Percentiles rank a stretch among this genome's conserved stretches.
These are phyloP conservation scores for Vipera ursinii DNA, from an alignment of 2,797 vertebrate genomes.

Conservation along the genomic window DNA sequence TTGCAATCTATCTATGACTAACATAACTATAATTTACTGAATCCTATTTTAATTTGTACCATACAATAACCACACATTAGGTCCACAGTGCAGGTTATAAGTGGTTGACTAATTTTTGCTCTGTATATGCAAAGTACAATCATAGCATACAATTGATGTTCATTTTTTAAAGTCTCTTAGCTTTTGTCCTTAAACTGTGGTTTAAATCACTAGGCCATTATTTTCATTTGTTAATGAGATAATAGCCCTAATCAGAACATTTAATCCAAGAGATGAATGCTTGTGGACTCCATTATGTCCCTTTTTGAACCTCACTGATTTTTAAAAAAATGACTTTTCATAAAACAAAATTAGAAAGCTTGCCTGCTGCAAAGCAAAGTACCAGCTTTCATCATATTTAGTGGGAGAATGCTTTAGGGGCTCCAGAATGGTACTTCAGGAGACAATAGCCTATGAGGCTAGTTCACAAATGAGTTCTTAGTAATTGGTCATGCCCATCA, in stretches of 20 bases:
- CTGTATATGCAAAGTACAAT: background rate
- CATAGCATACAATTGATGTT: background rate
- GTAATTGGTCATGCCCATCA: background rate
- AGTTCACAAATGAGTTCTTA: background rate
- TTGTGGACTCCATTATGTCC: background rate
- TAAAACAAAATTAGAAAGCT: background rate
- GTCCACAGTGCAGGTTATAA: background rate
- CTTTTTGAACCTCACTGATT: background rate
- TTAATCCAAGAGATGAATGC: background rate
- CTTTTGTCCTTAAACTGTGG: background rate
- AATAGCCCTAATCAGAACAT: background rate
- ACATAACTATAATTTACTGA: background rate
- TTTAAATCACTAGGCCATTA: background rate
- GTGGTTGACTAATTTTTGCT: background rate
- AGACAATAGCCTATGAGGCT: background rate
- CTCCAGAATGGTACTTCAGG: background rate
- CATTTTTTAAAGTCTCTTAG: background rate
- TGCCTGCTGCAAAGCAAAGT: background rate
- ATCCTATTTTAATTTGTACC: background rate
- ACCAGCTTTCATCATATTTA: background rate
- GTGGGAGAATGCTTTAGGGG: background rate
- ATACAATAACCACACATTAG: background rate
- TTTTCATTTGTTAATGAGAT: background rate
- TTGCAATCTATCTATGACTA: background rate
- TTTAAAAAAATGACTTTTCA: background rate